These are phyloP conservation scores for Habropoda laboriosa DNA, from an alignment of 1,140 invertebrate species.

Conservation along the genomic window DNA sequence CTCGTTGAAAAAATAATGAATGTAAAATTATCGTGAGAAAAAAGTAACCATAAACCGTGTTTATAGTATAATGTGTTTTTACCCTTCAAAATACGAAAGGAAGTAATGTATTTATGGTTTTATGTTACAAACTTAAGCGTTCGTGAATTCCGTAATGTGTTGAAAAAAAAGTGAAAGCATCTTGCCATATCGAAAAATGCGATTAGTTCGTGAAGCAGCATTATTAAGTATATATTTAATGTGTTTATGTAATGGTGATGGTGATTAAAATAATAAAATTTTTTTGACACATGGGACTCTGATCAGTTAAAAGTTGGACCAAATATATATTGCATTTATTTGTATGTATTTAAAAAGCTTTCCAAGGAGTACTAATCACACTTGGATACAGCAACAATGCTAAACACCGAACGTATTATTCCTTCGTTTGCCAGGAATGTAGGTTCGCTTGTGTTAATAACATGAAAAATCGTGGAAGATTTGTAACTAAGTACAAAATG, in stretches of 20 bases:
- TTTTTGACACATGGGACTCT: not conserved
- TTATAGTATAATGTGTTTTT: not conserved
- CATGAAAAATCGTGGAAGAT: slow-evolving; percentile 23
- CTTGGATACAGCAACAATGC: slow-evolving; percentile 21
- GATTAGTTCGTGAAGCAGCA: not conserved
- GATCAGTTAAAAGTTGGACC: not conserved
- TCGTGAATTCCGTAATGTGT: not conserved
- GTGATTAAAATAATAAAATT: slow-evolving; percentile 7
- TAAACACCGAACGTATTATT: slow-evolving; percentile 31
- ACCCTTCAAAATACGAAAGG: not conserved
- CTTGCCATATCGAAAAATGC: slow-evolving; percentile 29
- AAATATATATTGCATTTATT: not conserved
- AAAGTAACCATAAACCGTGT: not conserved
- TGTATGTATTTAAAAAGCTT: slow-evolving; percentile 12
- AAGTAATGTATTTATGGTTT: not conserved
- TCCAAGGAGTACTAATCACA: not conserved
- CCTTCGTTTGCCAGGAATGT: slow-evolving; percentile 26
- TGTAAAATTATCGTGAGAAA: not conserved
- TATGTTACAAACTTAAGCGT: not conserved
- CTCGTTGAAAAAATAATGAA: not conserved
- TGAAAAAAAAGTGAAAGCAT: slow-evolving; percentile 9
- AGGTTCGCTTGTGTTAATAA: slow-evolving; percentile 17
- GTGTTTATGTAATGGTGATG: slow-evolving; percentile 1
- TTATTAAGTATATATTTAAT: slow-evolving; percentile 2
- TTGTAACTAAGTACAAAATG: slow-evolving; percentile 35